These are phyloP conservation scores for Drosophila austrosaltans DNA, from an alignment of 2,888 invertebrate genomes.

Conservation along the genomic window DNA sequence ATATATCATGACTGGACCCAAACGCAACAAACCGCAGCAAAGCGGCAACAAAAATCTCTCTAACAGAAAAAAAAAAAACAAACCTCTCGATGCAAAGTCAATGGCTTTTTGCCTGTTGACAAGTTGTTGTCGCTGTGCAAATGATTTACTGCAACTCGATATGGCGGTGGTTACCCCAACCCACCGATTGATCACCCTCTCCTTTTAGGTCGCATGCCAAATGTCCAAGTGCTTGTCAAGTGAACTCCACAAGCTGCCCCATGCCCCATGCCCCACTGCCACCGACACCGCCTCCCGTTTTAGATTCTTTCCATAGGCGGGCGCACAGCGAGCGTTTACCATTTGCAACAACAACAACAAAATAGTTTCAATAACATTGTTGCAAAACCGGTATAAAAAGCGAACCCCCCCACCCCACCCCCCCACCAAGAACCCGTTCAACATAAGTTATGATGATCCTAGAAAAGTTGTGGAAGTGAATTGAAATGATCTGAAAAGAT, in stretches of 20 bases:
- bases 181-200: slow-evolving; percentile 22
- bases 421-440: too few relatives aligned
- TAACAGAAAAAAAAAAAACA: slow-evolving; percentile 18
- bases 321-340: not conserved
- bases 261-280: too few relatives aligned
- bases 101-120: slow-evolving; percentile 65
- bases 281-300: not conserved
- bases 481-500: too few relatives aligned
- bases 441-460: too few relatives aligned
- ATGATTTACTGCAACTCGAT: slow-evolving; percentile 68
- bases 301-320: not conserved
- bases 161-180: not conserved
- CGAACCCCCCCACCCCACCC: too few relatives aligned
- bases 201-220: slow-evolving; percentile 47
- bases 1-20: slow-evolving; percentile 72
- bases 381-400: too few relatives aligned
- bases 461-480: too few relatives aligned
- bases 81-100: slow-evolving; percentile 55
- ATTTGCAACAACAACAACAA: not conserved
- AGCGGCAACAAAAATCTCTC: slow-evolving; percentile 14
- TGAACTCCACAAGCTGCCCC: not conserved
- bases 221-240: slow-evolving; percentile 22
- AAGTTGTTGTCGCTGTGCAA: slow-evolving; percentile 75
- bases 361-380: too few relatives aligned
- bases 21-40: slow-evolving; percentile 35